A percentile compares a stretch with the other conserved stretches of the same genome.
Evolutionary conservation across 30 jellyfish, hydroid and myxozoan genomes (phyloP).

Genomic region (Cassiopea andromeda): DNA sequence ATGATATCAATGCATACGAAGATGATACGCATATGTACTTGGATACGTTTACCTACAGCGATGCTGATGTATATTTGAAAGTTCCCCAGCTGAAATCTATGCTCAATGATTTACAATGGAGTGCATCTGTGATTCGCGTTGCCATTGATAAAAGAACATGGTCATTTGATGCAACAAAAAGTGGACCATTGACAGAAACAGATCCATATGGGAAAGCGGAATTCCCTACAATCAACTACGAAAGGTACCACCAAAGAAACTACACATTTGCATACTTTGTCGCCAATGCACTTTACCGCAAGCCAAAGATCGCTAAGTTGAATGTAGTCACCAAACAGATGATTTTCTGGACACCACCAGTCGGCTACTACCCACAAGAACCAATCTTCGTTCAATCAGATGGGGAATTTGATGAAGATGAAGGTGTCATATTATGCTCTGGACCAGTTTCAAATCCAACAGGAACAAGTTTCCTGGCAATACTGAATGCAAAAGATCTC

Average conservation of each 20-base stretch:
- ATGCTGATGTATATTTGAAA: slow-evolving; percentile 49
- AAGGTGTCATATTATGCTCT: slow-evolving; percentile 56
- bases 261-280: slow-evolving; percentile 59
- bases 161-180: slow-evolving; percentile 44
- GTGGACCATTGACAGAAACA: slow-evolving; percentile 29
- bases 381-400: slow-evolving; percentile 55
- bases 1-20: slow-evolving; percentile 59
- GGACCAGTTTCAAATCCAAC: slow-evolving; percentile 69
- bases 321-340: slow-evolving; percentile 48
- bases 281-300: slow-evolving; percentile 53
- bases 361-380: slow-evolving; percentile 71
- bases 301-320: slow-evolving; percentile 46
- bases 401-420: slow-evolving; percentile 54
- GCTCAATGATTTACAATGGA: slow-evolving; percentile 39
- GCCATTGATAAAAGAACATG: slow-evolving; percentile 65
- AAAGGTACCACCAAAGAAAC: slow-evolving; percentile 43
- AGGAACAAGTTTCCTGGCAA: slow-evolving; percentile 64
- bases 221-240: slow-evolving; percentile 58
- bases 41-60: slow-evolving; percentile 64
- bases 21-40: slow-evolving; percentile 56
- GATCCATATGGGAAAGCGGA: slow-evolving; percentile 67
- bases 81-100: slow-evolving; percentile 22
- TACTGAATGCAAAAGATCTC: slow-evolving; percentile 54
- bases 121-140: slow-evolving; percentile 47
- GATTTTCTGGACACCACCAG: slow-evolving; percentile 59